Evolutionary conservation across 2,888 invertebrate genomes (phyloP).

Genomic region (Campopleginae sp.): DNA sequence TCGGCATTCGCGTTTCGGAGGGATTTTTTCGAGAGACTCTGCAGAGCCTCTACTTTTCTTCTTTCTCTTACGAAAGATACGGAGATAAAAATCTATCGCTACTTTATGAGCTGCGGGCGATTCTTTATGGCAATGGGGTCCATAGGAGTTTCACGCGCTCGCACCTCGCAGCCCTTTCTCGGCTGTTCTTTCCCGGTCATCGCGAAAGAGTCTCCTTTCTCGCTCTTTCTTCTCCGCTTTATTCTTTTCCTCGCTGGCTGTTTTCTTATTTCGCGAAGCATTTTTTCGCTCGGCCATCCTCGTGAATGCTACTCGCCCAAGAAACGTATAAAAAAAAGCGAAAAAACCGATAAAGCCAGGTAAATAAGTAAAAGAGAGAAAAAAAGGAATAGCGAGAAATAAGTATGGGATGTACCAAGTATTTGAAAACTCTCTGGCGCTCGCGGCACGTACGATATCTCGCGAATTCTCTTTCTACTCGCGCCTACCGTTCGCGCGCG

Average conservation of each 20-base stretch:
- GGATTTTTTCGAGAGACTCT: conserved; percentile 3
- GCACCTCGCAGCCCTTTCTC: conserved; percentile 52
- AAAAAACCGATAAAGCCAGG: conserved; percentile 17
- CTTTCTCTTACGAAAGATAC: conserved; percentile 49
- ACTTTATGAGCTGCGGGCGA: conserved; percentile 83
- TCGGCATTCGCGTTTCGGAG: conserved; percentile 75
- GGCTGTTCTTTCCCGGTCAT: conserved; percentile 38
- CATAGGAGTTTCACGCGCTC: conserved; percentile 65
- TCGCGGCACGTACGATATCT: conserved; percentile 41
- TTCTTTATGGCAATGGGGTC: conserved; percentile 80
- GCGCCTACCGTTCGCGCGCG: conserved; percentile 49
- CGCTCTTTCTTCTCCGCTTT: conserved; percentile 50
- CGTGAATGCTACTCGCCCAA: conserved; percentile 43
- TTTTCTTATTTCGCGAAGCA: conserved; percentile 13
- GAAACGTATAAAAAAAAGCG: background rate
- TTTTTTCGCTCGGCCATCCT: conserved; percentile 28
- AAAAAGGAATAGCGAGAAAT: conserved; percentile 24
- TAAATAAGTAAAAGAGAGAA: conserved; percentile 30
- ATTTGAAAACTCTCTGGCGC: conserved; percentile 30
- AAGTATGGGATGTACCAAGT: conserved; percentile 26
- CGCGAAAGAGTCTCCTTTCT: conserved; percentile 43
- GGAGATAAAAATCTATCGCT: conserved; percentile 82
- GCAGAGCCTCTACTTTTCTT: conserved; percentile 3
- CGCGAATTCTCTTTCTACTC: conserved; percentile 25
- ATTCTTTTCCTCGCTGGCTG: conserved; percentile 24